Evolutionary conservation across 2,113 vertebrate species (phyloP), one percentile per base, ranked within the genome.

Genomic region (Poeciliopsis retropinna): DNA sequence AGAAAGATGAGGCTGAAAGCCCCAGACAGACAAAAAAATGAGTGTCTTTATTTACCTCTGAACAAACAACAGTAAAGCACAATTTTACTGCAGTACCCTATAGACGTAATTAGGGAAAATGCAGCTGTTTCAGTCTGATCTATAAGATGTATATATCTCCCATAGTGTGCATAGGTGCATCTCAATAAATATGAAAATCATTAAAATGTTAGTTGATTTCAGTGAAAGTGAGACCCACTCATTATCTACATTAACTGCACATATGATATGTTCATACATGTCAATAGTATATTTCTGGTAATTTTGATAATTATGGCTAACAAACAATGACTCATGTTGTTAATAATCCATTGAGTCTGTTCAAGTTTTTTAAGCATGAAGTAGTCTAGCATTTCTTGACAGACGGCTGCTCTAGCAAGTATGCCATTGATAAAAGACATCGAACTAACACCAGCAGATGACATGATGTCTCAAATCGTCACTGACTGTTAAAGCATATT

Each of bases 51-150:
- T 70, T 60, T 66, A 82, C 54, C n/a, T 75, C 67, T 77, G 78
- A 90, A 88, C 73, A 70, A 85, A 79, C 67, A 84, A 80, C 77
- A 71, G 68, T 81, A 85, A 87, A 87, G 88, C 32, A 82, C 72
- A 85, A 70, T 84, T 75, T 87, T 74, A 73, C 57, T 67, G 25
- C 81, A 67, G 82, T 67, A 11, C 86, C 28, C 19, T 65, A 74
- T 85, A 80, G 86, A 85, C 79, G 74, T 73, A 88, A 87, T 92
- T 90, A 86, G 67, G 81, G 75, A 37, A 86, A 89, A 86, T 89
- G 77, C 79, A 57, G 51, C 25, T n/a, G 83, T 34, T 72, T 71
- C 57, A 76, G 62, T 81, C 44, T 70, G 47, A 83, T 70, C 69
- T 31, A 62, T 1, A 39, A 70, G 25, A 54, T 39, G 19, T 57